Percentiles rank a stretch among this genome's conserved stretches.
These are phyloP conservation scores for Crotalus tigris DNA, from an alignment of 2,113 vertebrate species.

Conservation along the genomic window DNA sequence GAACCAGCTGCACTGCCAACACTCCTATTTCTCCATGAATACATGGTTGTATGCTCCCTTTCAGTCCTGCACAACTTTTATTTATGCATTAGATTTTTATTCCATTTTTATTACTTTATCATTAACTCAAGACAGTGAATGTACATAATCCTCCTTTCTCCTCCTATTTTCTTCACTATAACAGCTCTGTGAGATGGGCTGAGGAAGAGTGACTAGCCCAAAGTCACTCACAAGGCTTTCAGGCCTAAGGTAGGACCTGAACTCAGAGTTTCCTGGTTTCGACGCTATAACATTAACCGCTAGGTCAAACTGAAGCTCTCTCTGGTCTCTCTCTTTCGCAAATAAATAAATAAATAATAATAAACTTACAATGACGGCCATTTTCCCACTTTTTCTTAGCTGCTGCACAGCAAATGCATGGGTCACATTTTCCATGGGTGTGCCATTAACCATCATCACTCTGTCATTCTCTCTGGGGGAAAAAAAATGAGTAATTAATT, in stretches of 20 bases:
- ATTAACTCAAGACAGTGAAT: no score
- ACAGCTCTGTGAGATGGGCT: no score
- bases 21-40: background rate
- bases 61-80: background rate
- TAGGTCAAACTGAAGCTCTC: background rate
- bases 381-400: slow-evolving; percentile 94
- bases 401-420: slow-evolving; percentile 94
- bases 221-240: no score
- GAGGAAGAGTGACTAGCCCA: no score
- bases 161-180: no score
- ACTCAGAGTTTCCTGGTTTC: background rate
- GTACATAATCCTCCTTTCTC: no score
- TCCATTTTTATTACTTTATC: no score
- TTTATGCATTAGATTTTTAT: no score
- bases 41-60: background rate
- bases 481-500: background rate
- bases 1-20: background rate
- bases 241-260: background rate
- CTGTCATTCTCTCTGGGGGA: slow-evolving; percentile 87
- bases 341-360: slow-evolving; percentile 4
- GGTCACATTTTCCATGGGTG: slow-evolving; percentile 86
- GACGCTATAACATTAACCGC: background rate
- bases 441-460: slow-evolving; percentile 87
- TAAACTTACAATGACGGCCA: slow-evolving; percentile 90
- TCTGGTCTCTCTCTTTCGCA: background rate